These are phyloP conservation scores for Sorex araneus DNA, from an alignment of 2,113 vertebrate genomes.

Conservation along the genomic window DNA sequence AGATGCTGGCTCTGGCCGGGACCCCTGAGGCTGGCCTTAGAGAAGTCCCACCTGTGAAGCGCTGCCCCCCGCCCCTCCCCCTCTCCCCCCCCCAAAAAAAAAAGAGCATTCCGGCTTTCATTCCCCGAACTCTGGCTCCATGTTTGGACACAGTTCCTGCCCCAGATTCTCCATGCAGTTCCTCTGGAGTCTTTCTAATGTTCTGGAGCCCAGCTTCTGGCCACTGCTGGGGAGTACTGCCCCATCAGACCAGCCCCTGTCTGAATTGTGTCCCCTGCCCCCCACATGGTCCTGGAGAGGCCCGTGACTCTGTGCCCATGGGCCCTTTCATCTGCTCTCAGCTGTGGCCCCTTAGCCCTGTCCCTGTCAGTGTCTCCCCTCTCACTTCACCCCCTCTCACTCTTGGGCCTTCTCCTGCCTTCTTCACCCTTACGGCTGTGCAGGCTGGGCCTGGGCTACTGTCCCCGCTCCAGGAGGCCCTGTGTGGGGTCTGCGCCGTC, in stretches of 20 bases:
- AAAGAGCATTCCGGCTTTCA: background rate
- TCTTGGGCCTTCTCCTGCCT: background rate
- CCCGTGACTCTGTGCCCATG: background rate
- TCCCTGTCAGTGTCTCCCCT: background rate
- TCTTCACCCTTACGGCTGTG: rapidly evolving
- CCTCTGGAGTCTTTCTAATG: background rate
- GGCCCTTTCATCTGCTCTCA: background rate
- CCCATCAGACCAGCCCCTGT: background rate
- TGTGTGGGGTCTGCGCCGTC: background rate
- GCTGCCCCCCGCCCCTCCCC: too few relatives aligned
- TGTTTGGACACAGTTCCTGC: background rate
- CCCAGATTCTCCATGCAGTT: too few relatives aligned
- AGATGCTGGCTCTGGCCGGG: background rate
- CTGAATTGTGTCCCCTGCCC: background rate
- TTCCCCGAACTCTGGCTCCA: background rate
- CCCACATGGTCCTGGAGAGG: background rate
- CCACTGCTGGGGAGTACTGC: background rate
- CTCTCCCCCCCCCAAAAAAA: background rate
- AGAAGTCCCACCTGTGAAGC: background rate
- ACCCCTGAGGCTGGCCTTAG: background rate
- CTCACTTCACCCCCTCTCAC: background rate
- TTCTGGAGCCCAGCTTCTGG: background rate
- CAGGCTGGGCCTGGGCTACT: background rate
- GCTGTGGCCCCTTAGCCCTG: background rate
- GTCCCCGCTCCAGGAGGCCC: background rate